These are phyloP conservation scores for Torymus texanus DNA, from an alignment of 2,888 invertebrate species.

Conservation along the genomic window DNA sequence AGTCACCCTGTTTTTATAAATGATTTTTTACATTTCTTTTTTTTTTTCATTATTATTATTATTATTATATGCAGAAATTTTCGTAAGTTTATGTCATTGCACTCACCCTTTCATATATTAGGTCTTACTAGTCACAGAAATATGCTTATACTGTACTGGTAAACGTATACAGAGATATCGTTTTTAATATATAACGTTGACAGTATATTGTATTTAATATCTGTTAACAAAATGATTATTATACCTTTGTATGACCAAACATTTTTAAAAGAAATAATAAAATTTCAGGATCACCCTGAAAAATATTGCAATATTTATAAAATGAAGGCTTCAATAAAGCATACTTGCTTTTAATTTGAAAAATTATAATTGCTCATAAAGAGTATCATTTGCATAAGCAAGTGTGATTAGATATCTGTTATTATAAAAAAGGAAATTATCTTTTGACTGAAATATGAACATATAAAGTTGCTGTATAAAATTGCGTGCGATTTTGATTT, in stretches of 20 bases:
- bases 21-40: slow-evolving; percentile 28
- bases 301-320: too few species aligned
- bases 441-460: slow-evolving; percentile 17
- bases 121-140: slow-evolving; percentile 41
- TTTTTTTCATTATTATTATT: not conserved
- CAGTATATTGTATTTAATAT: not conserved
- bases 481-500: slow-evolving; percentile 35
- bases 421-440: too few species aligned
- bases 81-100: slow-evolving; percentile 38
- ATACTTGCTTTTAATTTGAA: not conserved
- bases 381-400: too few species aligned
- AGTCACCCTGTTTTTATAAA: slow-evolving; percentile 34
- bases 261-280: not conserved
- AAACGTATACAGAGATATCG: slow-evolving; percentile 20
- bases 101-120: slow-evolving; percentile 46
- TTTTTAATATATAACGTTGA: slow-evolving; percentile 13
- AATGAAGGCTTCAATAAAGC: too few species aligned
- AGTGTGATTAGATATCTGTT: too few species aligned
- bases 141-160: slow-evolving; percentile 38
- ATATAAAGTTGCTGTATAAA: slow-evolving; percentile 45
- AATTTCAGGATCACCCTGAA: not conserved
- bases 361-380: not conserved
- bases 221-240: too few species aligned
- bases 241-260: too few species aligned
- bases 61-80: slow-evolving; percentile 14